Base-by-base conservation (phyloP, 2,888 invertebrate genomes). In the Drosophila longiperda region DNA sequence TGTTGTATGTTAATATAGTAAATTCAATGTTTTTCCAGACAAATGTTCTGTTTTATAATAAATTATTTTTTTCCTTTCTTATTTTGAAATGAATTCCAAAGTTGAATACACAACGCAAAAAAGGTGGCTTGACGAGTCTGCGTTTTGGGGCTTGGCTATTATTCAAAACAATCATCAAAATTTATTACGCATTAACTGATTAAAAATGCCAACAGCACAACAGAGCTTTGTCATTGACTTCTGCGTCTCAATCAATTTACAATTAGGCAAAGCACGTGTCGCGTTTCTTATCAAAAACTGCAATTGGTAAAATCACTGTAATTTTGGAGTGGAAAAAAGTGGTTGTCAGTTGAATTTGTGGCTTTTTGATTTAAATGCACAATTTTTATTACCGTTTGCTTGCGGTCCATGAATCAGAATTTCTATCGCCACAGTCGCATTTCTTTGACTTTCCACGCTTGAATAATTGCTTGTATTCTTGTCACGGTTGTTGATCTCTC, bases 21-120 rank as follows among this genome's bases (percentile, higher is more conserved):
- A 78, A 70, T 68, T 11, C 42, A 52, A 53, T 57, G 74, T 29
- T 45, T 23, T 36, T 38, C 32, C 66, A 32, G 45, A 42, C 52
- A 12, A 42, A 66, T 17, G 20, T 29, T 61, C 58, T 15, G 23
- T 61, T 54, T 26, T 29, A 32, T 53, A 17, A 32, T 42, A 54
- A 29, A 15, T 12, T 55, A 15, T 48, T 11, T 38, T 38, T 45
- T 74, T 54, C 48, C 52, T 49, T 32, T 59, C 64, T 59, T 32
- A 32, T 73, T 70, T 65, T 57, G 38, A 66, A 80, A 73, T 71
- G 68, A 36, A 67, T 73, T 77, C 64, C 49, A 52, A 62, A 87
- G 89, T 79, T 85, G 90, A 90, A 85, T 89, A 88, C 79, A 79
- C 84, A 70, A 45, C 1, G n/a, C 53, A 38, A 68, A 66, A 68